These are phyloP conservation scores for Auanema sp. DNA, from an alignment of 2,888 invertebrate genomes.

Conservation along the genomic window DNA sequence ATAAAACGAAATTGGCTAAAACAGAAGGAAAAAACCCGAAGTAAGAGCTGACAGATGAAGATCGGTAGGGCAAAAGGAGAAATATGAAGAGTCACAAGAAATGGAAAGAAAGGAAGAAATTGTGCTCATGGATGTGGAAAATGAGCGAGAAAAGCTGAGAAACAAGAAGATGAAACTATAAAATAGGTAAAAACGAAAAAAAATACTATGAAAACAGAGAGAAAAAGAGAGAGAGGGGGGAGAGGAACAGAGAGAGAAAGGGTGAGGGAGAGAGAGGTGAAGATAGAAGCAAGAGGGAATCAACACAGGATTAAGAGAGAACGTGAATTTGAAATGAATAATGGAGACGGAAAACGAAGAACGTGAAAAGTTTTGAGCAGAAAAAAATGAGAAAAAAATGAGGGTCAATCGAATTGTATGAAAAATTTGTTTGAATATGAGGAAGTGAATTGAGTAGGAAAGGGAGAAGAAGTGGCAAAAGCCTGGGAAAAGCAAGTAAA, in stretches of 20 bases:
- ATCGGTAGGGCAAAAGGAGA: too few species aligned
- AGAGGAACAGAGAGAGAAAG: background rate
- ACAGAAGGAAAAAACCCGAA: background rate
- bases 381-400: background rate
- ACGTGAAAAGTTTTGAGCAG: background rate
- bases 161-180: too few species aligned
- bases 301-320: background rate
- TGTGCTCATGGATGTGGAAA: too few species aligned
- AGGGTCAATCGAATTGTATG: background rate
- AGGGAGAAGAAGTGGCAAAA: background rate
- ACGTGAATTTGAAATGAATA: background rate
- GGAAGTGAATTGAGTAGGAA: slow-evolving; percentile 2
- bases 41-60: too few species aligned
- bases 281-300: background rate
- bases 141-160: too few species aligned
- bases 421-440: slow-evolving; percentile 3
- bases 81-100: too few species aligned
- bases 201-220: background rate
- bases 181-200: too few species aligned
- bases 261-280: background rate
- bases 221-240: background rate
- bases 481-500: too few species aligned
- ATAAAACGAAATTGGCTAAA: background rate
- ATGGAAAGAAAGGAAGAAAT: too few species aligned
- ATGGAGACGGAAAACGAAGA: background rate